Evolutionary conservation across 2,888 invertebrate species (phyloP), one percentile per base, ranked within the genome.

Genomic region (Agonopterix alstromeriana): DNA sequence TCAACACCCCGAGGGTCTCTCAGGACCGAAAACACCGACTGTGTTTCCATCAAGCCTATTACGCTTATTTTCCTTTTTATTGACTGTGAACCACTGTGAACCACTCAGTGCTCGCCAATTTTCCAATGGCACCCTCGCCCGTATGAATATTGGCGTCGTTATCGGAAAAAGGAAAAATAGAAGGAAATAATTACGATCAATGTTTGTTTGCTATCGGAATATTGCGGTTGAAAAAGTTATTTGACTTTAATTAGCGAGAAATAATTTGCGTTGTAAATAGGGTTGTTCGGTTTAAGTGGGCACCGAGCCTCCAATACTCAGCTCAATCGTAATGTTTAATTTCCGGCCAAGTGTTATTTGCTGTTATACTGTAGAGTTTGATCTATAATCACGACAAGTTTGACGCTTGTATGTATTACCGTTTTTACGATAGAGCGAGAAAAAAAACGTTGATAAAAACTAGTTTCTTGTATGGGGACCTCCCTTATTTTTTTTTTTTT

Each of bases 11-110:
- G 56, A 27, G 47, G 53, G 56, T 67, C 70, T 62, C 67, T 40
- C 53, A 66, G 65, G 70, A 55, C 56, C 58, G 47, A 63, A 64
- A 72, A 67, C 67, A 63, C 65, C 61, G 66, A 54, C 62, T 60
- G 60, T 56, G 43, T 58, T 65, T 65, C 67, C 65, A 68, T 71
- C 72, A 70, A 67, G 68, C 67, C 69, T 55, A 67, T 73, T 76
- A 70, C 61, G 63, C 61, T 66, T 70, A 68, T 70, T 65, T 66
- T 61, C 62, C 51, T 69, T 74, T 77, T 78, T 71, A 73, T 69
- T 67, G 60, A 66, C 60, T 60, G 58, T 56, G 57, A 58, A 60
- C 64, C 61, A 66, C 60, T 60, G 58, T 56, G 57, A 27, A 27
- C 27, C 27, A 55, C 48, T 54, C 48, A 49, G 46, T 14, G 36